Conservation (phyloP, 1,140 invertebrate species). For the Drosophila nebulosa region DNA sequence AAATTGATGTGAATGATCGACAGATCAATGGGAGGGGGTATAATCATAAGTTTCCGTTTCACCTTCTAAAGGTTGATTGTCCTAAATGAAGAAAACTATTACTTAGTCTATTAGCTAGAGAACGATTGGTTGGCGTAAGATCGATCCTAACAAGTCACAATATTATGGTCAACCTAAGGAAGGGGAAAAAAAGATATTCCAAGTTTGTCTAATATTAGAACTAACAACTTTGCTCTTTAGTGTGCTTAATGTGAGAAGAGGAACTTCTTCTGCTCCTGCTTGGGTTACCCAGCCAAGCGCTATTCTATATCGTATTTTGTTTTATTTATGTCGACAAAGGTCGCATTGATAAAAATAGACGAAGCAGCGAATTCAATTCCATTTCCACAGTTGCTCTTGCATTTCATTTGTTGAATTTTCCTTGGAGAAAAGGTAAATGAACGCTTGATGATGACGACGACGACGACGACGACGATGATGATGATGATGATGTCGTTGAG, state of each 20-base stretch:
- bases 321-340: slow-evolving; percentile 69
- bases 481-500: slow-evolving; percentile 49
- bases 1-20: too few relatives aligned
- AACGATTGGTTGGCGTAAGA: too few relatives aligned
- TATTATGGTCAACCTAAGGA: too few relatives aligned
- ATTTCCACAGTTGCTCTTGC: slow-evolving; percentile 3
- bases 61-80: too few relatives aligned
- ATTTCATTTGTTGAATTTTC: slow-evolving; percentile 64
- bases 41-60: too few relatives aligned
- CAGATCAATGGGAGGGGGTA: too few relatives aligned
- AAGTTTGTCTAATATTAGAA: neutral
- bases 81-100: too few relatives aligned
- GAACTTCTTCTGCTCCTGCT: neutral
- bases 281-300: slow-evolving; percentile 2
- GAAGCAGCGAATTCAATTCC: slow-evolving; percentile 55
- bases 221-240: neutral
- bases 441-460: slow-evolving; percentile 66
- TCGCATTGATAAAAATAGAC: slow-evolving; percentile 59
- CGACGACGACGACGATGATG: neutral
- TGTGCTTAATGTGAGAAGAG: neutral
- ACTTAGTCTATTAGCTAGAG: too few relatives aligned
- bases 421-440: slow-evolving; percentile 67
- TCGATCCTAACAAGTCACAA: too few relatives aligned
- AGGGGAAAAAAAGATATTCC: neutral
- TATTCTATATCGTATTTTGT: neutral